Conservation (phyloP, 2,888 invertebrate genomes). For the Idaea straminata region DNA sequence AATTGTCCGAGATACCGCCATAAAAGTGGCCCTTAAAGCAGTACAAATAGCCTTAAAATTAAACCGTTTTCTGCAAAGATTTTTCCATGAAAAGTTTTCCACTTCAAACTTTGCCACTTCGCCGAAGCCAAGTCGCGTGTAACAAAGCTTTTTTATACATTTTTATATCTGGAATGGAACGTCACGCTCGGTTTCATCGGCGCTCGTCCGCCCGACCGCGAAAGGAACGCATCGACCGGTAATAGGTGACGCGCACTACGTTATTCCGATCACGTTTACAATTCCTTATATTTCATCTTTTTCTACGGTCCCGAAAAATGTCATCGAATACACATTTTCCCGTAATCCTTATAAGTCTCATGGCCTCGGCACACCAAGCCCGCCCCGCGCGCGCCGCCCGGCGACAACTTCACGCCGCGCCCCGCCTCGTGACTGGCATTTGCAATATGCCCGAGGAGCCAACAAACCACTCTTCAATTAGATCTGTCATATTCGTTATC, state of each 20-base stretch:
- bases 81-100: constrained; percentile 78
- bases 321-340: constrained; percentile 80
- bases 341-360: constrained; percentile 79
- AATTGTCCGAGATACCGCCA: constrained; percentile 48
- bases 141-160: constrained; percentile 79
- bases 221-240: constrained; percentile 73
- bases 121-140: constrained; percentile 74
- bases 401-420: constrained; percentile 59
- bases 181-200: constrained; percentile 76
- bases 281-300: constrained; percentile 80
- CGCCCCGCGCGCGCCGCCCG: constrained; percentile 36
- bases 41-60: constrained; percentile 76
- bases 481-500: constrained; percentile 46
- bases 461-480: constrained; percentile 55
- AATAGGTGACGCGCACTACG: constrained; percentile 72
- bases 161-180: constrained; percentile 78
- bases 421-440: constrained; percentile 60
- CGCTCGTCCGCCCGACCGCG: constrained; percentile 72
- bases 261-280: constrained; percentile 76
- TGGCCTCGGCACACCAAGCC: constrained; percentile 61
- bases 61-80: constrained; percentile 76
- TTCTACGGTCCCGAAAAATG: constrained; percentile 77
- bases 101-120: constrained; percentile 79
- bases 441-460: constrained; percentile 48
- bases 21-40: constrained; percentile 55